Evolutionary conservation across 2,888 invertebrate genomes (phyloP).

Genomic region (Drosophila incognita): DNA sequence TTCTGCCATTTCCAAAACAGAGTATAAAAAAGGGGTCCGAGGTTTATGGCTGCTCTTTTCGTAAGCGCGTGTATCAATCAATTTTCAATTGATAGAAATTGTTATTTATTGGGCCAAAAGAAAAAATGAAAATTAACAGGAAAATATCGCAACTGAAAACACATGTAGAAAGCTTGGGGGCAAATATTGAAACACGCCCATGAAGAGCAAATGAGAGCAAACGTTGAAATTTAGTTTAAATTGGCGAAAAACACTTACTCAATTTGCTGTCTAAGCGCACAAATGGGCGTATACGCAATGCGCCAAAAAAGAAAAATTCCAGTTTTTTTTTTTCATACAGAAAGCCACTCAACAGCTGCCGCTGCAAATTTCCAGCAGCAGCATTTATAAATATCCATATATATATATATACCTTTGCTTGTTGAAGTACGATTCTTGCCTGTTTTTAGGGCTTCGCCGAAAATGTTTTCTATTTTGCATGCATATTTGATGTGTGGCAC

Average conservation of each 20-base stretch:
- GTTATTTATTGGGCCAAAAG: constrained; percentile 68
- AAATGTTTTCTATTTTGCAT: constrained; percentile 14
- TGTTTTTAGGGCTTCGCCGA: neutral
- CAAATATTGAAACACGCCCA: constrained; percentile 65
- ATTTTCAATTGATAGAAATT: constrained; percentile 78
- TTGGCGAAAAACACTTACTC: constrained; percentile 13
- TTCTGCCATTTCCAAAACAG: neutral
- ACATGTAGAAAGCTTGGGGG: constrained; percentile 11
- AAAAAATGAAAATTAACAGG: constrained; percentile 15
- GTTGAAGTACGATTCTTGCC: neutral
- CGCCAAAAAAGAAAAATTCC: constrained; percentile 6
- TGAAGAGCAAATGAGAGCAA: constrained; percentile 10
- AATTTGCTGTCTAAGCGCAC: constrained; percentile 53
- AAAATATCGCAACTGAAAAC: constrained; percentile 19
- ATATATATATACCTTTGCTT: neutral
- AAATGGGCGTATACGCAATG: constrained; percentile 68
- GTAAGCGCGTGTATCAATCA: constrained; percentile 72
- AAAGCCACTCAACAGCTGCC: constrained; percentile 3
- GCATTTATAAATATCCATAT: neutral
- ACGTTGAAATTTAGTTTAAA: constrained; percentile 61
- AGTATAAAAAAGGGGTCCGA: constrained; percentile 5
- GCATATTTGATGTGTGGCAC: constrained; percentile 52
- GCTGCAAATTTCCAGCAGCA: neutral
- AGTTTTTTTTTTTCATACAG: neutral
- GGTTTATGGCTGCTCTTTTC: neutral